phyloP scores from a whole-genome alignment of 2,113 vertebrate species.

The Catharus fuscescens region DNA sequence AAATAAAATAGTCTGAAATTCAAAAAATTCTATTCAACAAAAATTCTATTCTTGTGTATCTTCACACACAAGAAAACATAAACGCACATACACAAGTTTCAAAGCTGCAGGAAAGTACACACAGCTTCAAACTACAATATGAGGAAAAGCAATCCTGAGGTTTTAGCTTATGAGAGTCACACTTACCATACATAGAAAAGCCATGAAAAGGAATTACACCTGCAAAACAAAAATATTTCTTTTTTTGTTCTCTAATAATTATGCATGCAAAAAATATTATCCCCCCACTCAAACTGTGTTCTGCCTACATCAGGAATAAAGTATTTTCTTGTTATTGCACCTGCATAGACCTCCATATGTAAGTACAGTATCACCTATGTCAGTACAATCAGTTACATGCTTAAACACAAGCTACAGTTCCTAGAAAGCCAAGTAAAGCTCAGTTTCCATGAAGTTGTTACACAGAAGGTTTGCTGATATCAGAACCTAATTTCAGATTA shows the following conservation, averaged over 20 bases:
- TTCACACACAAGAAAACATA: neutral
- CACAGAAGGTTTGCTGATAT: neutral
- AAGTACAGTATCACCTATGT: neutral
- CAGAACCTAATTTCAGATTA: slow-evolving; percentile 20
- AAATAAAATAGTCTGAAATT: neutral
- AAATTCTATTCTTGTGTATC: too few relatives aligned
- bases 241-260: neutral
- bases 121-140: neutral
- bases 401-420: neutral
- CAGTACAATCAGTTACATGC: neutral
- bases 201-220: slow-evolving; percentile 98
- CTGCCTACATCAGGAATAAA: neutral
- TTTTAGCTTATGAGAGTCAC: neutral
- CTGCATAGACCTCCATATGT: neutral
- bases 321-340: neutral
- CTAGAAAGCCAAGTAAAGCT: neutral
- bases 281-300: neutral
- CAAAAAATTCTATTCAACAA: neutral
- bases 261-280: neutral
- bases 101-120: neutral
- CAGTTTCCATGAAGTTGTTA: neutral
- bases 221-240: slow-evolving; percentile 67
- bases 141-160: neutral
- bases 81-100: neutral
- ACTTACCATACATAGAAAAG: slow-evolving; percentile 99